These are phyloP conservation scores for Clarias gariepinus DNA, from an alignment of 2,113 vertebrate species.

Conservation along the genomic window DNA sequence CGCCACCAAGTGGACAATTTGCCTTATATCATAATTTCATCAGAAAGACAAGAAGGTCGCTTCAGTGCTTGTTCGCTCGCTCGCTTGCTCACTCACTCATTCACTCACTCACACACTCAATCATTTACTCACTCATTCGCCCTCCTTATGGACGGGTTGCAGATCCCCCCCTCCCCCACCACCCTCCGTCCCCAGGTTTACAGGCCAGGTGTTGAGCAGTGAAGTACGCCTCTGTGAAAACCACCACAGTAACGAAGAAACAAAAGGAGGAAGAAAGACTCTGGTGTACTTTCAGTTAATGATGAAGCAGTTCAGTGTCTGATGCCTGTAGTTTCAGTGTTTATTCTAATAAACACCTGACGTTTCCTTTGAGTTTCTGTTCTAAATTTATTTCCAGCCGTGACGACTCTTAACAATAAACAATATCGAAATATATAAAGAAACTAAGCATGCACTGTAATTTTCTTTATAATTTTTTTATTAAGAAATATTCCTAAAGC, in stretches of 20 bases:
- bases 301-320: slow-evolving; percentile 12
- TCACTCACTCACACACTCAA: too few species aligned
- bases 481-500: background rate
- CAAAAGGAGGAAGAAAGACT: background rate
- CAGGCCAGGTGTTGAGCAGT: background rate
- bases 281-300: slow-evolving; percentile 7
- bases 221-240: background rate
- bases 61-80: background rate
- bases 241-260: background rate
- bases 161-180: background rate
- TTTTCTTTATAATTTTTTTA: too few species aligned
- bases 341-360: background rate
- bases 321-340: background rate
- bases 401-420: background rate
- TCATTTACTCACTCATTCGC: background rate
- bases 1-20: slow-evolving; percentile 21
- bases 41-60: background rate
- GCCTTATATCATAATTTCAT: background rate
- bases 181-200: background rate
- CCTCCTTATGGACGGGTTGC: background rate
- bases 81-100: background rate
- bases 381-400: background rate
- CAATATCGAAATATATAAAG: background rate
- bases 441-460: background rate
- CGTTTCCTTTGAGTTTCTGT: background rate